A percentile compares a stretch with the other conserved stretches of the same genome.
Evolutionary conservation across 2,797 vertebrate genomes (phyloP).

Genomic region (Emydoidea blandingii): DNA sequence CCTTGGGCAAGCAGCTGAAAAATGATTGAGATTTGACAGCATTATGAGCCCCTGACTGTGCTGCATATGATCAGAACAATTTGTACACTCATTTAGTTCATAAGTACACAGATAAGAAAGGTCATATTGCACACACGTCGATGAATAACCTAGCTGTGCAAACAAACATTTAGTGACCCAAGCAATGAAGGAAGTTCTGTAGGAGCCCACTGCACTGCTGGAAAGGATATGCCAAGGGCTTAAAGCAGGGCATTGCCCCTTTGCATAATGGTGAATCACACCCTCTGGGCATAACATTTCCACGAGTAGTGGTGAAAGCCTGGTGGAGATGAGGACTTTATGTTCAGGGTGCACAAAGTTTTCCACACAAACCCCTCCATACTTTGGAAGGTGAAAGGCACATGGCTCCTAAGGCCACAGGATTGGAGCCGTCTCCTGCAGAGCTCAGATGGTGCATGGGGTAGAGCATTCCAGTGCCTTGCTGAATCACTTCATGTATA

Average conservation of each 20-base stretch:
- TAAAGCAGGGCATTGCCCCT: not conserved
- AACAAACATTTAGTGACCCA: conserved; percentile 41
- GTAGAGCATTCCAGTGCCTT: not conserved
- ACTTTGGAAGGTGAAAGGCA: not conserved
- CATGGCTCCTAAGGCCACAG: not conserved
- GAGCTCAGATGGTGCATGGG: not conserved
- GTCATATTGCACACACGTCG: not conserved
- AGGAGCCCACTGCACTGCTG: not conserved
- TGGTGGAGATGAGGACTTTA: not conserved
- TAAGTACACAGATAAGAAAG: not conserved
- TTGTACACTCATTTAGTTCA: not conserved
- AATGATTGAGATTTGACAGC: not conserved
- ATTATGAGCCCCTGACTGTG: not conserved
- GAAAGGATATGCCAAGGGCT: not conserved
- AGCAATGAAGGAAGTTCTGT: conserved; percentile 4
- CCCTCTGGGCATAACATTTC: no score
- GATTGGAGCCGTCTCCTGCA: not conserved
- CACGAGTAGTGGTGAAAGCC: fast-evolving
- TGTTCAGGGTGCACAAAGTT: not conserved
- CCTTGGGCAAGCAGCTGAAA: conserved; percentile 32
- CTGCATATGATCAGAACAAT: not conserved
- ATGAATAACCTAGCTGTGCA: not conserved
- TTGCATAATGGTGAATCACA: not conserved
- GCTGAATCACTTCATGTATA: fast-evolving
- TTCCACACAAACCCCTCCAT: not conserved